Conservation (phyloP, 2,797 vertebrate genomes). For the Rhodeus uyekii region DNA sequence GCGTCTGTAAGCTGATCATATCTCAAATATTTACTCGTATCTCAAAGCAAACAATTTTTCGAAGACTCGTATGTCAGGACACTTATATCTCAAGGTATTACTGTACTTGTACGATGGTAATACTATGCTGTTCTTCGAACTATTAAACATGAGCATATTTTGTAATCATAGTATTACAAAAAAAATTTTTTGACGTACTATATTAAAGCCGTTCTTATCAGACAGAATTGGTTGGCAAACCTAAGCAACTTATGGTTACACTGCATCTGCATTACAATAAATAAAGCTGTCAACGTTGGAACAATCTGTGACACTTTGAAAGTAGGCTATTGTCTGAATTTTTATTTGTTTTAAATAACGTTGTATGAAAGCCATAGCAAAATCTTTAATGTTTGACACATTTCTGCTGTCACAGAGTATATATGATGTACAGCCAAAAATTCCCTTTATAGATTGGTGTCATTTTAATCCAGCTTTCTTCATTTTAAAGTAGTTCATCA, state of each 20-base stretch:
- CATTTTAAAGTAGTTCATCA: slow-evolving; percentile 25
- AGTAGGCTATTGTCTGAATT: background rate
- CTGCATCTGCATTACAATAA: background rate
- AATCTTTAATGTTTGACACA: background rate
- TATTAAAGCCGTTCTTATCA: background rate
- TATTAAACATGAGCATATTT: background rate
- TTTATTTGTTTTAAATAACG: background rate
- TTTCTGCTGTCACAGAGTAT: background rate
- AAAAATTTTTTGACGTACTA: background rate
- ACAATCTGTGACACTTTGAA: background rate
- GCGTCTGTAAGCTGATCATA: too few relatives aligned
- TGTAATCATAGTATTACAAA: background rate
- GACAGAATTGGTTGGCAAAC: background rate
- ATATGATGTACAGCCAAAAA: background rate
- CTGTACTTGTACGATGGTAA: background rate
- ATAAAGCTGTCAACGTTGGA: background rate
- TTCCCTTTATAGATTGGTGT: background rate
- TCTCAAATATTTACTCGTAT: too few relatives aligned
- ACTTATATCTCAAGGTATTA: too few relatives aligned
- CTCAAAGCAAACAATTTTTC: too few relatives aligned
- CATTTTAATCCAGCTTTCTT: slow-evolving; percentile 17
- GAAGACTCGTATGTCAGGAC: too few relatives aligned
- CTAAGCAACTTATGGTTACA: background rate
- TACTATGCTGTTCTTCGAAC: background rate
- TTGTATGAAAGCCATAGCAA: background rate